Base-by-base conservation (phyloP, 1,140 invertebrate species). In the Dryas iulia region DNA sequence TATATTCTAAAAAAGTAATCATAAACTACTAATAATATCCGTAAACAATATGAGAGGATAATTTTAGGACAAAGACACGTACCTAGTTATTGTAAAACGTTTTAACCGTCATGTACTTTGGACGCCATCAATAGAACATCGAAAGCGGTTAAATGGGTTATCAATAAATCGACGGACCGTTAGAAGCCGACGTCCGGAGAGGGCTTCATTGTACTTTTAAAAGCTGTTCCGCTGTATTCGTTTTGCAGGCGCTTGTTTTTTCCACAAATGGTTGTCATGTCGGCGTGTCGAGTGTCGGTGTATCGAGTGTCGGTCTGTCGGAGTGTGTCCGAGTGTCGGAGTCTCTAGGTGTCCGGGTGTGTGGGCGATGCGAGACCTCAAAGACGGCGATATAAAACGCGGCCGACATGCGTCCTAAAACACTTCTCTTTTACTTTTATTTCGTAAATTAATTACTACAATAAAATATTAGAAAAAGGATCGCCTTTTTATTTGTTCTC, bases 171-270 rank as follows among this genome's bases (percentile, higher is more conserved):
- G 8, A 10, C 10, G 10, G 5, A 12, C 52, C 14, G 52, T 11
- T 11, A 53, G 52, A 11, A 24, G 52, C 23, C 52, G 52, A n/a
- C 52, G 24, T 26, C 24, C 24, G 53, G 23, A 24, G 7, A 18
- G 39, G n/a, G 39, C 53, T 25, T 14, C 24, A 56, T 56, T 56
- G 53, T 56, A 24, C 53, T 56, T 56, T 56, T 56, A 12, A 54
- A 56, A 56, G 24, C 23, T 8, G 24, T 56, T 56, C 11, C 24
- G 53, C 53, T 6, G 53, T 25, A 24, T 11, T 56, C 23, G 24
- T n/a, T 56, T 56, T 21, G 10, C 23, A 14, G n/a, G 24, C 53
- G n/a, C n/a, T 26, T 56, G 53, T 26, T 56, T 56, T 25, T 26
- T 54, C 24, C 53, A 25, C 53, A 56, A n/a, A 26, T 56, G 23